These are phyloP conservation scores for Drosophila nigromelanica DNA, from an alignment of 1,140 invertebrate species.

Conservation along the genomic window DNA sequence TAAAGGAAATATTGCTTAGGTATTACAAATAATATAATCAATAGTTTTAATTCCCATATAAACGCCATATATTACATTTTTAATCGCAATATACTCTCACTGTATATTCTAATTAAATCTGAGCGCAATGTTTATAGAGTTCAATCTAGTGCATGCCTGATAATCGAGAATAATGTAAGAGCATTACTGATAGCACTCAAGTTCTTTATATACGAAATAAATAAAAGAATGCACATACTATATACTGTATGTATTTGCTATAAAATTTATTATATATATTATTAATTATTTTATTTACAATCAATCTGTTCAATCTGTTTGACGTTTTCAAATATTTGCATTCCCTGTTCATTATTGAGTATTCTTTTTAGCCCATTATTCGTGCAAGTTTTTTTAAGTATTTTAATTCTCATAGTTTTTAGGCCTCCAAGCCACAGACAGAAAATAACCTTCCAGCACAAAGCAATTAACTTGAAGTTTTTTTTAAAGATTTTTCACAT, in stretches of 20 bases:
- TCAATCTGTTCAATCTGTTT: no score
- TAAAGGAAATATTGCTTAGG: neutral
- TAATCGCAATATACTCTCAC: neutral
- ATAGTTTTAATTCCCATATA: neutral
- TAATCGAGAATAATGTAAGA: no score
- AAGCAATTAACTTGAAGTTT: slow-evolving; percentile 40
- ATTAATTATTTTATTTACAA: no score
- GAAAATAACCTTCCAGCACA: slow-evolving; percentile 22
- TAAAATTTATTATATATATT: no score
- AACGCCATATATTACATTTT: neutral
- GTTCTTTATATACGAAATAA: no score
- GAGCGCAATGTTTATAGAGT: neutral
- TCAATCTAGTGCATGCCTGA: no score
- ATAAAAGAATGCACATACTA: no score
- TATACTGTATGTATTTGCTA: no score
- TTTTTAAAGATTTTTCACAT: slow-evolving; percentile 26
- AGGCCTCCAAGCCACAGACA: slow-evolving; percentile 10
- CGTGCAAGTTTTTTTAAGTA: slow-evolving; percentile 1
- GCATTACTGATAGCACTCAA: no score
- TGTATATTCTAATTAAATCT: neutral
- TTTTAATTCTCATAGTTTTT: slow-evolving; percentile 10
- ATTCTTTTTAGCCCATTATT: slow-evolving; percentile 32
- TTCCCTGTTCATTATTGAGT: neutral
- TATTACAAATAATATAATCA: neutral
- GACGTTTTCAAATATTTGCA: neutral